Conservation (phyloP, 2,797 vertebrate genomes). For the Loris lydekkerianus region DNA sequence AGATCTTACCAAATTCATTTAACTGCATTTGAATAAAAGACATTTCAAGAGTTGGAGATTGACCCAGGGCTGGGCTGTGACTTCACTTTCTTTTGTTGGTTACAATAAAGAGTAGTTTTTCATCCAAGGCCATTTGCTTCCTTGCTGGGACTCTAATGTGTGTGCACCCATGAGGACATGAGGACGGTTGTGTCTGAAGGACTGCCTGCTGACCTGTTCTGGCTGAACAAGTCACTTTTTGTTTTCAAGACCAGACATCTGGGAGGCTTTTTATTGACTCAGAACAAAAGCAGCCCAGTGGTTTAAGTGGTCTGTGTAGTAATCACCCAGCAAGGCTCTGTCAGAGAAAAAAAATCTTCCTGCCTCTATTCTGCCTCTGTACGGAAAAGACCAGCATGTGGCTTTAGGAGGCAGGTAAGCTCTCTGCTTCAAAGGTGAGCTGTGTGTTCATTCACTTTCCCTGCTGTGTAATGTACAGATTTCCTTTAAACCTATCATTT, state of each 20-base stretch:
- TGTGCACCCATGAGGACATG: background rate
- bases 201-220: conserved; percentile 26
- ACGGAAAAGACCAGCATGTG: background rate
- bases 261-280: conserved; percentile 69
- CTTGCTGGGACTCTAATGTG: background rate
- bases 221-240: conserved; percentile 55
- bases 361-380: background rate
- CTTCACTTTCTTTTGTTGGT: background rate
- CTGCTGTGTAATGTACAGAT: background rate
- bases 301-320: conserved; percentile 68
- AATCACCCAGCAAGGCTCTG: conserved; percentile 50
- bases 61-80: background rate
- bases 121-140: background rate
- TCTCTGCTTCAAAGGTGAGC: background rate
- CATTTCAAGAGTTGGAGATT: background rate
- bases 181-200: conserved; percentile 32
- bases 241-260: conserved; percentile 43
- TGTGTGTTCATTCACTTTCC: conserved; percentile 9
- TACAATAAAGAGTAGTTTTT: conserved; percentile 51
- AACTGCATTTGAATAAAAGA: conserved; percentile 45
- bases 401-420: background rate
- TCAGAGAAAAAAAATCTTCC: conserved; percentile 36
- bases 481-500: conserved; percentile 63
- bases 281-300: conserved; percentile 65
- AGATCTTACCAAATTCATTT: conserved; percentile 17